Base-by-base conservation (phyloP, 2,797 vertebrate species). In the Enteromius treurensis region DNA sequence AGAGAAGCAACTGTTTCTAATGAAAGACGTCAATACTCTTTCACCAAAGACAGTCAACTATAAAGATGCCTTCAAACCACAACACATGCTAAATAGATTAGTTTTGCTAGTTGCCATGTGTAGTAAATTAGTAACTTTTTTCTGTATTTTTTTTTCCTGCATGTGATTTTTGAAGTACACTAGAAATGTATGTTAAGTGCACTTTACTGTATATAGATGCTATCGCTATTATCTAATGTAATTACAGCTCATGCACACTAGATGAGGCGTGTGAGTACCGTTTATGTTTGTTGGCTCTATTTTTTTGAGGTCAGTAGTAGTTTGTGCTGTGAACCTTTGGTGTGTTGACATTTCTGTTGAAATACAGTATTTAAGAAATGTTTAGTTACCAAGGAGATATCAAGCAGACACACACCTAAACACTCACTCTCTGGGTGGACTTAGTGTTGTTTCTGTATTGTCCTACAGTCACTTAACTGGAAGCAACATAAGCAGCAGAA, bases 401-500 rank as follows among this genome's bases (percentile, higher is more conserved):
- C 51, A 74, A 45, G 65, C 51, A 75, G 29, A 75, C 26, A 79
- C 62, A 83, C n/a, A 69, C 47, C 23, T 55, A 68, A 74, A 77
- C 37, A 81, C 37, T 70, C 79, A 81, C 32, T 23, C 6, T 26
- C 5, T 65, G 45, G n/a, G 67, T 74, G 17, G 21, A 34, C 42
- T 79, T 37, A 79, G 51, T 87, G 85, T 82, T 89, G 70, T 86
- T 79, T 89, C 85, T 87, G 83, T 62, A 71, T 49, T 77, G 79
- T 17, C 71, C 65, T 37, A 14, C 55, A 37, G 26, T 71, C 14
- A 15, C 60, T 58, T 37, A 80, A 45, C 19, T 21, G 15, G 47
- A 76, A 51, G 29, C 53, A 55, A 65, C 29, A 26, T 71, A 89
- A 86, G 81, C 49, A 86, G 75, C 19, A 45, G 37, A 40, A 67